Conservation (phyloP, 1,140 invertebrate genomes). For the Drosophila pallidifrons region DNA sequence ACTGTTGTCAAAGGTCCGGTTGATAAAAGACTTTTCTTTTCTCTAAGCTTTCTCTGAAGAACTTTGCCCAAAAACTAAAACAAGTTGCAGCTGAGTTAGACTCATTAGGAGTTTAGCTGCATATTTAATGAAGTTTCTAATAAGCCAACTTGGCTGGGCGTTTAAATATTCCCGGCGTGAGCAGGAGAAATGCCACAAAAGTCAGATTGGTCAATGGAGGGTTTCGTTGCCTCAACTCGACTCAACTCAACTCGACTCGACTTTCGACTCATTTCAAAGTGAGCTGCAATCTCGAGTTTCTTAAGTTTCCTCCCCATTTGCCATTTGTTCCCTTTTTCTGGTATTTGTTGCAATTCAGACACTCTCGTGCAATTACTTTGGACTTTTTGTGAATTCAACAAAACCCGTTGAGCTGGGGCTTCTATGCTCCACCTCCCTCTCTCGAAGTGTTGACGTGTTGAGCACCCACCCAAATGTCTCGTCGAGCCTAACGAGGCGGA, state of each 20-base stretch:
- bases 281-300: conserved; percentile 41
- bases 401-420: conserved; percentile 42
- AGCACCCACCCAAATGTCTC: conserved; percentile 54
- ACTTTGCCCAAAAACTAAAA: neutral
- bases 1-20: neutral
- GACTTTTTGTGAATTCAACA: conserved; percentile 42
- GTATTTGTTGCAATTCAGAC: conserved; percentile 42
- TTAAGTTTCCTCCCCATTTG: conserved; percentile 14
- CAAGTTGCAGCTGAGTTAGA: neutral
- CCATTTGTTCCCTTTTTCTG: conserved; percentile 2
- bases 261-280: conserved; percentile 25
- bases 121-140: conserved; percentile 3
- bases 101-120: neutral
- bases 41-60: neutral
- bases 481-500: conserved; percentile 28
- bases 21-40: neutral
- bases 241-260: neutral
- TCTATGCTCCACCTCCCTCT: conserved; percentile 3
- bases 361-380: conserved; percentile 48
- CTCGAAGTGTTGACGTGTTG: conserved; percentile 27
- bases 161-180: neutral
- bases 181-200: neutral
- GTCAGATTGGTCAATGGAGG: conserved; percentile 7
- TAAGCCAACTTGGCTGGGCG: neutral
- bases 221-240: neutral